phyloP scores from a whole-genome alignment of 2,888 invertebrate species.

The Dryococelus australis region DNA sequence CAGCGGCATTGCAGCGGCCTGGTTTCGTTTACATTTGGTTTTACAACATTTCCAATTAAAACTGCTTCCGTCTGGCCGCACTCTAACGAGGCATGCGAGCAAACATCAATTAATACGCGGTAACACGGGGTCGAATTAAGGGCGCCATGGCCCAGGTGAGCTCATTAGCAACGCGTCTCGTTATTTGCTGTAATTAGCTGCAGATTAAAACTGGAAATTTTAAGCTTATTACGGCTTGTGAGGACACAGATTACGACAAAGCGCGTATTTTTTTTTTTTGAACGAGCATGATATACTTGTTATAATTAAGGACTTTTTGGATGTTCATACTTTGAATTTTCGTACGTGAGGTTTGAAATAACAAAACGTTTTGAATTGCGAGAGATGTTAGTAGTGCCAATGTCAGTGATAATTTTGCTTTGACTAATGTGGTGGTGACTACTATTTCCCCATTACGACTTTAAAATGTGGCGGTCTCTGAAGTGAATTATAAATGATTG shows the following conservation, averaged over 20 bases:
- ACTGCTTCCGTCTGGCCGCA: background rate
- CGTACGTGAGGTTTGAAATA: too few species aligned
- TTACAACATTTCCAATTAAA: background rate
- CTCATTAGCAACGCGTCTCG: constrained; percentile 1
- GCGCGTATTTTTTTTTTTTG: too few species aligned
- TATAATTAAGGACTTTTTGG: too few species aligned
- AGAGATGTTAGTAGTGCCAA: too few species aligned
- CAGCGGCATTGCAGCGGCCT: background rate
- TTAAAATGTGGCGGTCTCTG: too few species aligned
- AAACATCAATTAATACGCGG: constrained; percentile 16
- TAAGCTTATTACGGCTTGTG: background rate
- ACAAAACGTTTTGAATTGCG: too few species aligned
- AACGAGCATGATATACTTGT: too few species aligned
- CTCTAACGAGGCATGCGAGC: background rate
- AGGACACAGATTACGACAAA: background rate
- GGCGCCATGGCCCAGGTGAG: background rate
- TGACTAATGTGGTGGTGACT: too few species aligned
- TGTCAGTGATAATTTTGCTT: too few species aligned
- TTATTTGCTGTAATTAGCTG: background rate
- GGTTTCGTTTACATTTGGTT: background rate
- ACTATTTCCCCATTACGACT: too few species aligned
- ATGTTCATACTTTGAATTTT: too few species aligned
- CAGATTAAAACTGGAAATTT: background rate
- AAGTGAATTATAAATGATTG: too few species aligned
- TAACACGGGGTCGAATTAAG: background rate